Evolutionary conservation across 2,888 invertebrate species (phyloP), one percentile per base, ranked within the genome.

Genomic region (Tillus elongatus): DNA sequence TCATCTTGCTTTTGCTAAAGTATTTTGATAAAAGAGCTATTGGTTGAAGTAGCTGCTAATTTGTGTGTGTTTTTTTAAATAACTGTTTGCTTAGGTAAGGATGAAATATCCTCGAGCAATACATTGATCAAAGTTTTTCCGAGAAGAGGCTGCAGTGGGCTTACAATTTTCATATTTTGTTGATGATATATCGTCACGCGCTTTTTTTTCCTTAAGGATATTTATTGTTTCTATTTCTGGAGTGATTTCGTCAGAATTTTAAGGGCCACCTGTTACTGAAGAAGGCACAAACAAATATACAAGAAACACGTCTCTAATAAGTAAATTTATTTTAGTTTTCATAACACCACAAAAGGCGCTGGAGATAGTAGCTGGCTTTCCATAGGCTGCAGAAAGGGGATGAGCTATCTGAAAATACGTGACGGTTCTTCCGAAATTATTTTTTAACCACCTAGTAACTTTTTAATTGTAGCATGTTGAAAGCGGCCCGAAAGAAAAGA

Each of bases 401-500:
- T 45, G 45, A 15, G 46, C 52, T 14, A 53, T 36, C 26, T 53
- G 47, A 37, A 42, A 47, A 29, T 45, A 36, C 6, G 40, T 48
- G 15, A 50, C 45, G 30, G 12, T 34, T 38, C 41, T 30, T 15
- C 45, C 49, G 35, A 40, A 34, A 31, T 42, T 36, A 15, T 39
- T 33, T 33, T 43, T 44, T 42, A 51, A 42, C 42, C 43, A 44
- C 30, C 38, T 41, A 29, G 51, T 52, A 42, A 50, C 53, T 45
- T 54, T 46, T 34, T 35, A 30, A 38, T 50, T 50, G 19, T 52
- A 52, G 28, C 47, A 46, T 10, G 36, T 41, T 40, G 56, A 54
- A 13, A 57, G 36, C 15, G 58, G 49, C 3, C 43, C 46, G 42
- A 49, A 56, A 45, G n/a, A 45, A 51, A 52, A 26, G 49, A 39